Conservation (phyloP, 2,113 vertebrate genomes). For the Cyprinus carpio region DNA sequence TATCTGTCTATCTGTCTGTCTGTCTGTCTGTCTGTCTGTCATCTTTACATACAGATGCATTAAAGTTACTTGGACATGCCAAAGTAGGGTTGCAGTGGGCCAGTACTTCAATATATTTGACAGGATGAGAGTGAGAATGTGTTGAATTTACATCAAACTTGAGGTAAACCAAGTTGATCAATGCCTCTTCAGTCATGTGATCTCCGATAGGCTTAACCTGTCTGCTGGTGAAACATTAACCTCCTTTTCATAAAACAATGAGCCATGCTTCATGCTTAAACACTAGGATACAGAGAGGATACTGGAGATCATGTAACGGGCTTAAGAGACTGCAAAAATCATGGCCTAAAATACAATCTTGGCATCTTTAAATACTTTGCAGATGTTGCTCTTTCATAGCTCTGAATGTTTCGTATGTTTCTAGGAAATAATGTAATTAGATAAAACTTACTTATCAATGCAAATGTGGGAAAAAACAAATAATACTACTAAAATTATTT, state of each 20-base stretch:
- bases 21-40: too few relatives aligned
- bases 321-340: not conserved
- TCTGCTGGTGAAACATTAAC: constrained; percentile 25
- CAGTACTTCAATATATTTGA: not conserved
- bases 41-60: too few relatives aligned
- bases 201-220: not conserved
- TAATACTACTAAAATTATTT: too few relatives aligned
- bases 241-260: not conserved
- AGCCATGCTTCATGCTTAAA: not conserved
- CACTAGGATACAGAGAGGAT: not conserved
- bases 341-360: not conserved
- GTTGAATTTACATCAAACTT: not conserved
- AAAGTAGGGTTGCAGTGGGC: too few relatives aligned
- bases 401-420: not conserved
- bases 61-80: too few relatives aligned
- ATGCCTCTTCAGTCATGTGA: not conserved
- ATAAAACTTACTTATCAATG: not conserved
- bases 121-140: not conserved
- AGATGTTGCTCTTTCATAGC: not conserved
- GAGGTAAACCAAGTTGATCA: constrained; percentile 15
- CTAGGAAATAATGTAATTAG: not conserved
- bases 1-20: too few relatives aligned
- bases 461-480: not conserved
- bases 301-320: not conserved
- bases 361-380: not conserved